phyloP scores from a whole-genome alignment of 1,140 invertebrate species.

The Bombus terrestris region DNA sequence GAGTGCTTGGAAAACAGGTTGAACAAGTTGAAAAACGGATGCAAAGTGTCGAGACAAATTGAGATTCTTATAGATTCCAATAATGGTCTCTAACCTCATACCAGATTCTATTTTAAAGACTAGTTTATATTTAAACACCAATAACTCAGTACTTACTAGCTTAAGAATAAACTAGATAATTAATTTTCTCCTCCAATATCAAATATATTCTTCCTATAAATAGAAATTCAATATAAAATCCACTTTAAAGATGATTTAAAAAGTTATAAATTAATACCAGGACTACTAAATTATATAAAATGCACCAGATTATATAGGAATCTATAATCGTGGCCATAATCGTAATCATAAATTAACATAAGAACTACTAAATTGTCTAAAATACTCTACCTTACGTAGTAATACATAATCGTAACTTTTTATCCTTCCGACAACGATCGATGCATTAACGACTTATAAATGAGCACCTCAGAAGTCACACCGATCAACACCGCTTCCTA shows the following conservation, averaged over 20 bases:
- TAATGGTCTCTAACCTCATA: too few relatives aligned
- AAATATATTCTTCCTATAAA: background rate
- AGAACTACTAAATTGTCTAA: background rate
- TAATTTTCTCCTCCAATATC: background rate
- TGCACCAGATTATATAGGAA: background rate
- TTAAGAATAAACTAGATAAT: background rate
- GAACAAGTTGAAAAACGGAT: constrained; percentile 1
- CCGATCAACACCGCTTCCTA: too few relatives aligned
- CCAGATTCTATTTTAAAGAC: background rate
- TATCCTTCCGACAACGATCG: too few relatives aligned
- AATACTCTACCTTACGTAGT: background rate
- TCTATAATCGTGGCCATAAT: background rate
- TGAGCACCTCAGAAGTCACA: too few relatives aligned
- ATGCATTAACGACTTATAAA: too few relatives aligned
- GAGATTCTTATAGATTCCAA: background rate
- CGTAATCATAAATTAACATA: background rate
- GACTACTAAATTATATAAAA: too few relatives aligned
- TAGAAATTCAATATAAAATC: background rate
- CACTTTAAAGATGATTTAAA: background rate
- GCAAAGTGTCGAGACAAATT: background rate
- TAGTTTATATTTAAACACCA: background rate
- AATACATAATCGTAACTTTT: too few relatives aligned
- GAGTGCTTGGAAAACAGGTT: background rate
- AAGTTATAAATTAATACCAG: background rate
- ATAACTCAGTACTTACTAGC: background rate